Evolutionary conservation across 2,113 vertebrate species (phyloP), one percentile per base, ranked within the genome.

Genomic region (Sporophila hypoxantha): DNA sequence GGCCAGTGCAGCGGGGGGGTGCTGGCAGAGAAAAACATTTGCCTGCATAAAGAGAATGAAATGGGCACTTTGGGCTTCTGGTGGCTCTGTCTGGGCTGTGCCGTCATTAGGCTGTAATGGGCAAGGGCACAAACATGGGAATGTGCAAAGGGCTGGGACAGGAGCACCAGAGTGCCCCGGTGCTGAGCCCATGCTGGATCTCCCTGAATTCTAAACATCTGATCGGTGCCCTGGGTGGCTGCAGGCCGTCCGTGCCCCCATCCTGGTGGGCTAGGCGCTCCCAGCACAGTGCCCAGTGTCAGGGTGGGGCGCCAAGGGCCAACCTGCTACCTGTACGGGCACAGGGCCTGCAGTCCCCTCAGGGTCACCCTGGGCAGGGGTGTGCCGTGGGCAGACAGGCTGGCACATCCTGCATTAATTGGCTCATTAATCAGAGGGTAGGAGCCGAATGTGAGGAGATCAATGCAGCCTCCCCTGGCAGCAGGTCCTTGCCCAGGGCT

Each of bases 171-270:
- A 42, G 32, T 0, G 1, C 2, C 41, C 3, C 1, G 15, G 57
- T 22, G 47, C 37, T 25, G 66, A 60, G 49, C 34, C 49, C 13
- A 0, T 1, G 1, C 25, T 19, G 59, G 3, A 20, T 23, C 23
- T 14, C 6, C 36, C 23, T 1, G 0, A 8, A 17, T 5, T 14
- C 34, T 12, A 1, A 32, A 4, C 16, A 0, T n/a, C 2, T 2
- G 26, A 3, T n/a, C 19, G 21, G 8, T 0, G n/a, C 19, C 16
- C 67, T 4, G 29, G 2, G 55, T 0, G 19, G 15, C 8, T 39
- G 47, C 53, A 19, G n/a, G n/a, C n/a, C n/a, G n/a, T n/a, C n/a
- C n/a, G n/a, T n/a, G n/a, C n/a, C n/a, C n/a, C n/a, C n/a, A n/a
- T n/a, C n/a, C n/a, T n/a, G n/a, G n/a, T n/a, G n/a, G n/a, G n/a